Conservation (phyloP, 1,140 invertebrate species). For the Saccostrea glomerata region DNA sequence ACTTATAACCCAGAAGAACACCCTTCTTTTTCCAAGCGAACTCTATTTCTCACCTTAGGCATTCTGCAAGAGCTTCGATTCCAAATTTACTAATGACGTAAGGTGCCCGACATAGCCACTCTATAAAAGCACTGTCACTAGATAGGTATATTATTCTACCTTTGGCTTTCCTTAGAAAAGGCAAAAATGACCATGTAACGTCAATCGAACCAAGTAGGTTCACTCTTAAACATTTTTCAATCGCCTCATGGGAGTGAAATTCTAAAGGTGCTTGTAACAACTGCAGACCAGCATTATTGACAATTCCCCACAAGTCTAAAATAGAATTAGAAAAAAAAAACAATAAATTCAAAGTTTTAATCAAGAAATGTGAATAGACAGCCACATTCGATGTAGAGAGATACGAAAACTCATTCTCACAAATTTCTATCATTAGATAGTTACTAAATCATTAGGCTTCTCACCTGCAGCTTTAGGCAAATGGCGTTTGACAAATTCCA, state of each 20-base stretch:
- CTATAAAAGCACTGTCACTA: conserved; percentile 51
- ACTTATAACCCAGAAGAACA: no score
- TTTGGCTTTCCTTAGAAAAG: conserved; percentile 83
- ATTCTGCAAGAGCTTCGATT: conserved; percentile 56
- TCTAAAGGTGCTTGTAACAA: conserved; percentile 89
- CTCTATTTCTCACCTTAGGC: conserved; percentile 56
- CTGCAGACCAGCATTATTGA: conserved; percentile 87
- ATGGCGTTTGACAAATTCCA: conserved; percentile 39
- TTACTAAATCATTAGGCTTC: neutral
- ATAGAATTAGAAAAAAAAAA: no score
- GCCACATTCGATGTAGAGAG: no score
- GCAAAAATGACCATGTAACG: conserved; percentile 86
- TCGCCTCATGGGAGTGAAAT: conserved; percentile 87
- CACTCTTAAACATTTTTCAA: conserved; percentile 86
- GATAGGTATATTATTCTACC: conserved; percentile 74
- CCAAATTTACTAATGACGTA: conserved; percentile 58
- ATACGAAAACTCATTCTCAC: neutral
- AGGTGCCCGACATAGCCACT: conserved; percentile 35
- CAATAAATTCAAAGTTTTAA: no score
- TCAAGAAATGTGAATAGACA: no score
- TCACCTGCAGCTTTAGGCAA: conserved; percentile 2
- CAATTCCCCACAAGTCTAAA: conserved; percentile 60
- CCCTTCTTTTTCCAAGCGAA: no score
- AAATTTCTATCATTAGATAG: no score
- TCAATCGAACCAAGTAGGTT: conserved; percentile 91